phyloP scores from a whole-genome alignment of 1,140 invertebrate species.

The Drosophila sechellia region DNA sequence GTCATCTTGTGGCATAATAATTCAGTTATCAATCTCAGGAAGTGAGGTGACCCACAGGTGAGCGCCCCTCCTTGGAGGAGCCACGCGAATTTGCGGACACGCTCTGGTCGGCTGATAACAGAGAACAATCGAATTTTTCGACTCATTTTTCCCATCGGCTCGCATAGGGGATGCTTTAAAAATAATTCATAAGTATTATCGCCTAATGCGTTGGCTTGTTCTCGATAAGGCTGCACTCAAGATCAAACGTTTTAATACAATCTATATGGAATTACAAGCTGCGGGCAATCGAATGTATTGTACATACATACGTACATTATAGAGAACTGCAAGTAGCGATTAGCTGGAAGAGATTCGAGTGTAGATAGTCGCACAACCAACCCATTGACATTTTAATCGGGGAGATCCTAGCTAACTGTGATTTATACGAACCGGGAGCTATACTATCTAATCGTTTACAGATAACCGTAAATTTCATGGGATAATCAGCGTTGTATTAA shows the following conservation, averaged over 20 bases:
- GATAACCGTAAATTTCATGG: constrained; percentile 15
- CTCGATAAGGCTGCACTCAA: constrained; percentile 40
- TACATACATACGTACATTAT: constrained; percentile 1
- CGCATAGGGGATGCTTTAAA: constrained; percentile 35
- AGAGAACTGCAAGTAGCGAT: constrained; percentile 26
- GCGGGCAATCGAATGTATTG: constrained; percentile 30
- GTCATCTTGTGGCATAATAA: too few relatives aligned
- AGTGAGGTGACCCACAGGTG: constrained; percentile 29
- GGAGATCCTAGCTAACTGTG: constrained; percentile 34
- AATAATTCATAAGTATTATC: constrained; percentile 35
- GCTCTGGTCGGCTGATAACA: constrained; percentile 29
- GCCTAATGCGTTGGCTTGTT: constrained; percentile 8
- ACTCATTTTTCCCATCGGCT: constrained; percentile 7
- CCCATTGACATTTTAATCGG: constrained; percentile 38
- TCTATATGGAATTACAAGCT: constrained; percentile 3
- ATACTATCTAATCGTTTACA: constrained; percentile 29
- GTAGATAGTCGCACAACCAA: constrained; percentile 23
- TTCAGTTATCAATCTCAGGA: not conserved
- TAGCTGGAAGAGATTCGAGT: constrained; percentile 27
- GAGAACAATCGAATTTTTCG: not conserved
- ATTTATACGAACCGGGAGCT: constrained; percentile 32
- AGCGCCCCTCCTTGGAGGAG: not conserved
- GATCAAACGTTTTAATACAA: constrained; percentile 17
- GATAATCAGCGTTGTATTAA: constrained; percentile 21
- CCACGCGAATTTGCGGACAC: constrained; percentile 30